phyloP scores from a whole-genome alignment of 2,113 vertebrate genomes.

The Herpetotheres cachinnans region DNA sequence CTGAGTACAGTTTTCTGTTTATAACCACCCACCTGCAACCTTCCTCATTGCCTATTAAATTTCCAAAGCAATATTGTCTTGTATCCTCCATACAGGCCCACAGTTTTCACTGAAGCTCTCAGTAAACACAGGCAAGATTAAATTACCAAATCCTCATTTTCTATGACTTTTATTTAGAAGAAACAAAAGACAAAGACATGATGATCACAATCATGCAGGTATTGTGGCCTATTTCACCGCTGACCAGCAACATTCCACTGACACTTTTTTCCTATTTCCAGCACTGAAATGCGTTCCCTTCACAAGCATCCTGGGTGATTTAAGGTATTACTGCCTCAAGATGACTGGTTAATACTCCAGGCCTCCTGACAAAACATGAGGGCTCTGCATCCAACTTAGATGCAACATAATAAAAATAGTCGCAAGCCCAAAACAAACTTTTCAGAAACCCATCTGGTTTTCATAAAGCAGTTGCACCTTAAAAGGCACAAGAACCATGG shows the following conservation, averaged over 20 bases:
- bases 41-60: background rate
- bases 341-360: background rate
- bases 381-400: background rate
- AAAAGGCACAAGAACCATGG: background rate
- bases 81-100: accelerated
- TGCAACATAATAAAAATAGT: background rate
- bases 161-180: background rate
- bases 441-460: background rate
- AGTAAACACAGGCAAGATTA: background rate
- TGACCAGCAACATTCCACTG: background rate
- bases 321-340: background rate
- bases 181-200: background rate
- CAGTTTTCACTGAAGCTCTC: background rate
- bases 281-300: background rate
- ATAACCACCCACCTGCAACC: background rate
- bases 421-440: background rate
- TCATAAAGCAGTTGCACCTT: background rate
- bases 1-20: background rate
- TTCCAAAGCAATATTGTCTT: background rate
- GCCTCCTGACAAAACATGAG: background rate
- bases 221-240: background rate
- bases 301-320: background rate
- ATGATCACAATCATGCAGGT: accelerated
- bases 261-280: background rate
- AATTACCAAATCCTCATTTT: background rate